Evolutionary conservation across 2,888 invertebrate species (phyloP), one percentile per base, ranked within the genome.

Genomic region (Orthosia gracilis): DNA sequence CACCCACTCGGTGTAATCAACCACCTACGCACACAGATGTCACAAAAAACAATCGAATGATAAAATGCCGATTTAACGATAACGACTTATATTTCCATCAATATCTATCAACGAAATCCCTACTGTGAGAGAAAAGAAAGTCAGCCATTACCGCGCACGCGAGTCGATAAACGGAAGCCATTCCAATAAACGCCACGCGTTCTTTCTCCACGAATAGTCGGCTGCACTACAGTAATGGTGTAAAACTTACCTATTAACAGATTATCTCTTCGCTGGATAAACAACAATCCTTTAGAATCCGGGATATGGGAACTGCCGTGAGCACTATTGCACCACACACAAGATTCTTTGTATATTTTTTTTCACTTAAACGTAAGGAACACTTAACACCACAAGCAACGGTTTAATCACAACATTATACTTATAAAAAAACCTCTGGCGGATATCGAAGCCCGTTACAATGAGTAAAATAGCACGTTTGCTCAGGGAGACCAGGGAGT

Each of bases 111-210:
- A 87, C 88, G 55, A 84, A 87, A 89, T 89, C 90, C 88, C 88
- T 90, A 73, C 73, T 90, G 84, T 86, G 88, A 86, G 89, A 90
- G 90, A 90, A 89, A 92, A 94, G 94, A 94, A 94, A 94, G 96
- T 96, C 96, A 95, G 96, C 96, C 96, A 96, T 96, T 96, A 95
- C 91, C 94, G 95, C 96, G 95, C 96, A 96, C 94, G 94, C 95
- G 89, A 96, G 94, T 96, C 96, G 94, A 95, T 95, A 95, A 93
- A 94, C 93, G 94, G 96, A 94, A 95, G 96, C 95, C 95, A 95
- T 95, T 95, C 94, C 89, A 91, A 90, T 91, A 92, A 93, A 94
- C 92, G 94, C 94, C 92, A 94, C 92, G 92, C 92, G 91, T 92
- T 92, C 84, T 89, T 81, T 79, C 76, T 76, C 68, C 76, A 71